Evolutionary conservation across 2,797 vertebrate genomes (phyloP).

Genomic region (Poecilia picta): DNA sequence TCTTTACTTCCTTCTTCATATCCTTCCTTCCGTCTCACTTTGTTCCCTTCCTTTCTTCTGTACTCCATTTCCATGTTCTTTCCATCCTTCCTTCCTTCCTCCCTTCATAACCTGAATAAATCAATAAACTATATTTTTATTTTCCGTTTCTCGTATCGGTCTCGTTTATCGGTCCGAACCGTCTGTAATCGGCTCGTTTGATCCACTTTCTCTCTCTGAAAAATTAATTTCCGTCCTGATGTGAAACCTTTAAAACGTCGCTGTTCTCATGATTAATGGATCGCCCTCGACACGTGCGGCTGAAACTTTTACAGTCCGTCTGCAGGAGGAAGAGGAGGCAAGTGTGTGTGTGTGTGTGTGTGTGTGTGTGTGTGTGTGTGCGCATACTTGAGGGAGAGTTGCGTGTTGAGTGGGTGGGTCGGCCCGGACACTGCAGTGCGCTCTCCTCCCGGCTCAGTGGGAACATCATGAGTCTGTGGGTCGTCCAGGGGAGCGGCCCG

Average conservation of each 20-base stretch:
- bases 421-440: conserved; percentile 59
- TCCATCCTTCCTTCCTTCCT: background rate
- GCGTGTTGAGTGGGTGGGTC: conserved; percentile 74
- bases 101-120: background rate
- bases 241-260: conserved; percentile 8
- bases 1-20: background rate
- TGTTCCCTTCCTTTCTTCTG: too few relatives aligned
- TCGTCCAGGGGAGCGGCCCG: conserved; percentile 61
- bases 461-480: conserved; percentile 80
- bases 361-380: too few relatives aligned
- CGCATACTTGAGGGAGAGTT: conserved; percentile 64
- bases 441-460: conserved; percentile 69
- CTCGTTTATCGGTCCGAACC: too few relatives aligned
- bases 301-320: conserved; percentile 45
- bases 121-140: too few relatives aligned
- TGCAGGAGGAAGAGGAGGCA: conserved; percentile 32
- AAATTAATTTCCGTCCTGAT: conserved; percentile 16
- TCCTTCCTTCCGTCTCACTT: background rate
- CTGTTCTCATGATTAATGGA: conserved; percentile 62
- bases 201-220: conserved; percentile 37
- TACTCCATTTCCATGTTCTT: too few relatives aligned
- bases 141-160: too few relatives aligned
- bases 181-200: conserved; percentile 30
- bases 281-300: conserved; percentile 26
- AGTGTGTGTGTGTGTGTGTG: conserved; percentile 39